Evolutionary conservation across 2,113 vertebrate genomes (phyloP), one percentile per base, ranked within the genome.

Genomic region (Chlorodrepanis virens): DNA sequence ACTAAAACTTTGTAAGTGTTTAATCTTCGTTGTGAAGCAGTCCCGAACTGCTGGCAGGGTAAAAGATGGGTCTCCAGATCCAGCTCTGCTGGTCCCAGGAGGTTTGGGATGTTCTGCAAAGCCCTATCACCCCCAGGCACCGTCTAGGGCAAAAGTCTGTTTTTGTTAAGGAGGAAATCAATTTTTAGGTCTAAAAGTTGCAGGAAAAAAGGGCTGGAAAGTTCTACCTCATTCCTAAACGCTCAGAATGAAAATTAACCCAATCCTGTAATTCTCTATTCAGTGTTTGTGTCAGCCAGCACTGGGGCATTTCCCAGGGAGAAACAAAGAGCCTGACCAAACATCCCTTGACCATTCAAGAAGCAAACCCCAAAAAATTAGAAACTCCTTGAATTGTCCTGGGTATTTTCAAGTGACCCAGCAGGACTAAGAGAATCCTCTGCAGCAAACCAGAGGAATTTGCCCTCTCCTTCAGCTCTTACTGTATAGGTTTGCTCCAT

Each of bases 41-140:
- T 24, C 59, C 33, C 0, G 1, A 40, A 21, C 12, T 1, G 0
- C 45, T 24, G 14, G 27, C 11, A 70, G 60, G 65, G 70, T 56
- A 90, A 40, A 11, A 22, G 56, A 18, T 52, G 52, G 31, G 16
- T 63, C 64, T 89, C 40, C 52, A 40, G n/a, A 33, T 9, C 6
- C 2, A 5, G 44, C 37, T 76, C n/a, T 85, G 53, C 35, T 0
- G 0, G 10, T 23, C 71, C 68, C 5, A 0, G 68, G 52, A 77
- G 76, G 3, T 70, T 72, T 61, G 52, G 20, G 21, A 10, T 68
- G 47, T 25, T 94, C 77, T 61, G 65, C 60, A 75, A 78, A 84
- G 60, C 33, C 35, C n/a, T 1, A 1, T 17, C 1, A 0, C 39
- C 69, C 39, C 15, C 29, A 82, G 57, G 54, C 37, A 39, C 0